Conservation (phyloP, 2,113 vertebrate species). For the Barnardius zonarius region DNA sequence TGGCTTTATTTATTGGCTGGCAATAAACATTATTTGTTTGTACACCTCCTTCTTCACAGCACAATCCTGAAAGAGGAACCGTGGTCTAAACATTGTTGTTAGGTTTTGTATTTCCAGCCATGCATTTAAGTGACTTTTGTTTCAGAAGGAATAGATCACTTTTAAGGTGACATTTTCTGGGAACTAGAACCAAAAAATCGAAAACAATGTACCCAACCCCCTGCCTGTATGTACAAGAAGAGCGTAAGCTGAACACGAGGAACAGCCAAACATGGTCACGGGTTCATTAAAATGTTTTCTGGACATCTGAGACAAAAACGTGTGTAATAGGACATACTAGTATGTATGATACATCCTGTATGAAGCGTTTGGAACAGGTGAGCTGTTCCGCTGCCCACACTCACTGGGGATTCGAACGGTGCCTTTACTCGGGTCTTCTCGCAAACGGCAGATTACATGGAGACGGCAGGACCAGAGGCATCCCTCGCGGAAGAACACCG, state of each 20-base stretch:
- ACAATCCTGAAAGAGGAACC: slow-evolving; percentile 53
- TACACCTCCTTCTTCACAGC: slow-evolving; percentile 42
- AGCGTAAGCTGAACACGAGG: neutral
- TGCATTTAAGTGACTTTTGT: neutral
- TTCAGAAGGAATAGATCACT: neutral
- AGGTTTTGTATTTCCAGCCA: slow-evolving; percentile 43
- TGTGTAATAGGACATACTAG: rapidly evolving
- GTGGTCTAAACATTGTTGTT: slow-evolving; percentile 27
- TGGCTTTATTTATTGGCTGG: slow-evolving; percentile 13
- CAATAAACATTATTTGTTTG: slow-evolving; percentile 2
- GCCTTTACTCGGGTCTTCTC: neutral
- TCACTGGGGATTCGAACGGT: neutral
- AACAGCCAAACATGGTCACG: neutral
- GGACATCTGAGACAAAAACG: neutral
- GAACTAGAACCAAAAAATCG: neutral
- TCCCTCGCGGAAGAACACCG: rapidly evolving
- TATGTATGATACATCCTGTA: rapidly evolving
- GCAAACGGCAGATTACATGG: rapidly evolving
- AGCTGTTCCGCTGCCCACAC: neutral
- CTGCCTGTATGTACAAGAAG: neutral
- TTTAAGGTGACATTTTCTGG: slow-evolving; percentile 17
- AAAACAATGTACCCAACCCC: neutral
- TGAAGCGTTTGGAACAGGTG: neutral
- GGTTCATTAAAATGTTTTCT: neutral
- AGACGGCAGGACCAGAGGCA: rapidly evolving